Conservation (phyloP, 2,113 vertebrate species). For the Jaculus jaculus region DNA sequence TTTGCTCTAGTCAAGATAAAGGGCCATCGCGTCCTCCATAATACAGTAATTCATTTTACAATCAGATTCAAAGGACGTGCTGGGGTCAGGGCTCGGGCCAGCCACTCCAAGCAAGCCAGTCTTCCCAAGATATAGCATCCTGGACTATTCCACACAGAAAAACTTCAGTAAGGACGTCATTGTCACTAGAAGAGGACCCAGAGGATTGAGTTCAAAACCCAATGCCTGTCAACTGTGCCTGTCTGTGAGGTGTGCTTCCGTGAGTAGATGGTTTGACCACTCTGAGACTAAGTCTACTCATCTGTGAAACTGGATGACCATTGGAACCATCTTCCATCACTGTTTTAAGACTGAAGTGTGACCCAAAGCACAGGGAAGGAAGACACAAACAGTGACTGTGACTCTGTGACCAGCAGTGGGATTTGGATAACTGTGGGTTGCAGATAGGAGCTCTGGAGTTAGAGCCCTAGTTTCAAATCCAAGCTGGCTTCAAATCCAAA, state of each 20-base stretch:
- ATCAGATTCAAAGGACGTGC: not conserved
- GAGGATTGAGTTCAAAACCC: not conserved
- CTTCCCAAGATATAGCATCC: slow-evolving; percentile 26
- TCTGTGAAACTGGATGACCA: not conserved
- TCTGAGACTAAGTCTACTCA: not conserved
- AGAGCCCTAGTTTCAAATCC: not conserved
- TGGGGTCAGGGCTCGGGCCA: not conserved
- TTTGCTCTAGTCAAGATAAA: slow-evolving; percentile 44
- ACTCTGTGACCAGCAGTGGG: not conserved
- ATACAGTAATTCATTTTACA: not conserved
- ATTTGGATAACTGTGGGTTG: fast-evolving
- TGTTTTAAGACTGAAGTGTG: fast-evolving
- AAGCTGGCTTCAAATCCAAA: no score
- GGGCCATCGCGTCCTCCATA: not conserved
- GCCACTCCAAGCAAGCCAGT: not conserved
- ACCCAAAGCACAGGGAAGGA: not conserved
- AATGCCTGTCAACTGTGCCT: not conserved
- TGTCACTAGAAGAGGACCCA: not conserved
- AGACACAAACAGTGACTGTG: fast-evolving
- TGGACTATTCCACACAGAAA: not conserved
- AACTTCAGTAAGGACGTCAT: not conserved
- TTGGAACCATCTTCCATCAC: fast-evolving
- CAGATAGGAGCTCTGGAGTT: not conserved
- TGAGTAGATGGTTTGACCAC: fast-evolving
- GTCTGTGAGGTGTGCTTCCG: fast-evolving